Evolutionary conservation across 2,797 vertebrate genomes (phyloP).

Genomic region (Agapornis canus): DNA sequence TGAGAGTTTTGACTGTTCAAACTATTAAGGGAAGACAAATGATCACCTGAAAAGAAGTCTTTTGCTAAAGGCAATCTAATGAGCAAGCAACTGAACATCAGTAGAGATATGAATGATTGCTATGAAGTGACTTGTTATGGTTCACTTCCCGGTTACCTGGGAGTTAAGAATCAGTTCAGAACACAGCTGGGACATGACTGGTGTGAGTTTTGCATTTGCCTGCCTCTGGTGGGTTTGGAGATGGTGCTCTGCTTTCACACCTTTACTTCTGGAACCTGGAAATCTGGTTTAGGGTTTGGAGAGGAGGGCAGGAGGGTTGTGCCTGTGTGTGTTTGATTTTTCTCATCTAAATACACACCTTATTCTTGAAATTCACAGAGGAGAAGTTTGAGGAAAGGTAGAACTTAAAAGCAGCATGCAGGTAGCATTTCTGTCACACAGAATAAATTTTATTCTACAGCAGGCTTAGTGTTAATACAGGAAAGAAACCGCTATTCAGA

Average conservation of each 20-base stretch:
- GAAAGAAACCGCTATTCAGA: not conserved
- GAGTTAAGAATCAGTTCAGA: not conserved
- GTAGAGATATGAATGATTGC: not conserved
- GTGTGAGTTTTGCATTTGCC: not conserved
- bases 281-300: not conserved
- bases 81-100: not conserved
- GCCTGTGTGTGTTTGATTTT: not conserved
- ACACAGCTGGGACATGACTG: not conserved
- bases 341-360: not conserved
- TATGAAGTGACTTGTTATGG: accelerated
- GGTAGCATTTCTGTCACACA: accelerated
- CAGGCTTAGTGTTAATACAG: not conserved
- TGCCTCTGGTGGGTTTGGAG: not conserved
- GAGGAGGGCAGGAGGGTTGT: not conserved
- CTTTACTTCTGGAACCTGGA: not conserved
- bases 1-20: not conserved
- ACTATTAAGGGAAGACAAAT: not conserved
- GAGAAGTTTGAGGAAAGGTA: not conserved
- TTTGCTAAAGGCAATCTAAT: not conserved
- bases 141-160: not conserved
- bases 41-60: not conserved
- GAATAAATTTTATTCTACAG: not conserved
- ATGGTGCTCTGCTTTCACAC: not conserved
- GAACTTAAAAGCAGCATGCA: not conserved
- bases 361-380: not conserved